These are phyloP conservation scores for Drosophila kambysellisi DNA, from an alignment of 2,888 invertebrate genomes.

Conservation along the genomic window DNA sequence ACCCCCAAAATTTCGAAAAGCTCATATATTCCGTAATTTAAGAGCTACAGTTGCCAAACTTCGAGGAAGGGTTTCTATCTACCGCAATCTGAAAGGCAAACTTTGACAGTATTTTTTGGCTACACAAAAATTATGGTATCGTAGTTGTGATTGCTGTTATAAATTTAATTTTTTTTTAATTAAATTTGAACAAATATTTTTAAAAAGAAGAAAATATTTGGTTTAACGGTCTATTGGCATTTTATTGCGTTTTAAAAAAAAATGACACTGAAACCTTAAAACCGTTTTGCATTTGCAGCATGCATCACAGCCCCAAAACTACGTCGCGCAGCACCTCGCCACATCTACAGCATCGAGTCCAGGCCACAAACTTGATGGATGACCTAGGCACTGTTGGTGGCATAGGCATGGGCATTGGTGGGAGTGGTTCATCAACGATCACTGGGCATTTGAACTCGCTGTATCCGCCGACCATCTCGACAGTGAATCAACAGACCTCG, in stretches of 20 bases:
- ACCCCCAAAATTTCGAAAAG: too few relatives aligned
- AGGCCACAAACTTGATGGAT: constrained; percentile 84
- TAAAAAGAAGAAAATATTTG: neutral
- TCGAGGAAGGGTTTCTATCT: too few relatives aligned
- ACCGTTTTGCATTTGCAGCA: constrained; percentile 56
- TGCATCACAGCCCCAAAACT: constrained; percentile 85
- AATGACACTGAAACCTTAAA: neutral
- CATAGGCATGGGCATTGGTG: constrained; percentile 14
- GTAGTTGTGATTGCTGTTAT: too few relatives aligned
- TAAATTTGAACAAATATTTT: neutral
- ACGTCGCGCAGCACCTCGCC: constrained; percentile 85
- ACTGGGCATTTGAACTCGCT: constrained; percentile 81
- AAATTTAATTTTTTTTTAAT: too few relatives aligned
- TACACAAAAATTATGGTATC: too few relatives aligned
- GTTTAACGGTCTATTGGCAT: neutral
- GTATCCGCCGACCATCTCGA: constrained; percentile 83
- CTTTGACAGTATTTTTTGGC: too few relatives aligned
- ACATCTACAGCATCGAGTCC: constrained; percentile 84
- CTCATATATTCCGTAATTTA: too few relatives aligned
- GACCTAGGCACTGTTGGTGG: constrained; percentile 70
- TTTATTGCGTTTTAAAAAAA: neutral
- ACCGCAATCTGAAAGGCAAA: too few relatives aligned
- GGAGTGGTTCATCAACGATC: constrained; percentile 76
- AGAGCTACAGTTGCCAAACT: too few relatives aligned
- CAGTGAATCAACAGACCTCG: constrained; percentile 83